These are phyloP conservation scores for Eleutherodactylus coqui DNA, from an alignment of 2,797 vertebrate genomes.

Conservation along the genomic window DNA sequence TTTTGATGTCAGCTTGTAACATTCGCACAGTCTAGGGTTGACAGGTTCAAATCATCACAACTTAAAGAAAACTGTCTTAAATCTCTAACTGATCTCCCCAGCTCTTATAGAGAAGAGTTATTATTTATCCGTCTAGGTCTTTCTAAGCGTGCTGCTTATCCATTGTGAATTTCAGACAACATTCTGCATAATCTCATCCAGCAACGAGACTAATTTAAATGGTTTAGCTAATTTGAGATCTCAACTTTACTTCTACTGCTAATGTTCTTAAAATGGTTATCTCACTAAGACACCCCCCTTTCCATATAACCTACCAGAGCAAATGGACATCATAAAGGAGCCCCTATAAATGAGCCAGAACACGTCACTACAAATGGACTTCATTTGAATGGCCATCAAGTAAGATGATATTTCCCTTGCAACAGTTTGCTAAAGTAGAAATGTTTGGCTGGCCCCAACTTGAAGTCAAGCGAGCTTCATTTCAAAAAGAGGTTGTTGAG, in stretches of 20 bases:
- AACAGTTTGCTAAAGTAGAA: too few relatives aligned
- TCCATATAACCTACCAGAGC: too few relatives aligned
- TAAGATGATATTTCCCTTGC: too few relatives aligned
- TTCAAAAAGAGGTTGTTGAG: too few relatives aligned
- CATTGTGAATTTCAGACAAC: slow-evolving; percentile 25
- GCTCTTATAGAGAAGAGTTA: slow-evolving; percentile 35
- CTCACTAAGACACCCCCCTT: neutral
- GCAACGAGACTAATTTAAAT: neutral
- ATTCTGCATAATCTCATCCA: neutral
- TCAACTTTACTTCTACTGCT: neutral
- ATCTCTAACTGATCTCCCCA: slow-evolving; percentile 46
- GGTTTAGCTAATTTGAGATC: neutral
- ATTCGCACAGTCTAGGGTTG: slow-evolving; percentile 48
- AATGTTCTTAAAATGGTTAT: neutral
- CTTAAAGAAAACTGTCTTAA: slow-evolving; percentile 53
- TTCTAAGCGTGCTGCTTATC: neutral
- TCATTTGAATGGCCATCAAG: too few relatives aligned
- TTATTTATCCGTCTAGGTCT: slow-evolving; percentile 45
- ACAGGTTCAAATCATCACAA: slow-evolving; percentile 62
- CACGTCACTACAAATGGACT: too few relatives aligned
- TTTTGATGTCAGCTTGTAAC: slow-evolving; percentile 58
- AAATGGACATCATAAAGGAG: too few relatives aligned
- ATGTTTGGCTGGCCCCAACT: too few relatives aligned
- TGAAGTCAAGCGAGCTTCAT: too few relatives aligned
- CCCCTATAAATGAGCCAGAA: too few relatives aligned